Conservation (phyloP, 1,140 invertebrate genomes). For the Temnothorax nylanderi region DNA sequence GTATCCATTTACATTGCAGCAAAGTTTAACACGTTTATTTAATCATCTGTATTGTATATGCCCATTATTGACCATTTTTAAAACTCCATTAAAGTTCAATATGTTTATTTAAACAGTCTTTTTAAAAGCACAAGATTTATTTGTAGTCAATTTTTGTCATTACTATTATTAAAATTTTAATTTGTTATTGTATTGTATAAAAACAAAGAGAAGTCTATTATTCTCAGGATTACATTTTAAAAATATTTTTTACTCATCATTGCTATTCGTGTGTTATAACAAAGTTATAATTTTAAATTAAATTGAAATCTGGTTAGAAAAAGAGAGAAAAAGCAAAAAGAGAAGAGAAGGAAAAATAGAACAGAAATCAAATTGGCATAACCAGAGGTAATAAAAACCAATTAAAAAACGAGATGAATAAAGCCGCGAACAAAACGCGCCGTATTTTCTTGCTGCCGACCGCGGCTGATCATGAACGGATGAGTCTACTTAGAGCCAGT, state of each 20-base stretch:
- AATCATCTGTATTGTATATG: background rate
- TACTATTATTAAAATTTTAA: conserved; percentile 1
- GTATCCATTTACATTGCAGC: background rate
- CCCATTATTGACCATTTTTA: background rate
- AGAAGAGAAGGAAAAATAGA: background rate
- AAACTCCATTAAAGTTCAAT: background rate
- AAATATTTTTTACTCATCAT: background rate
- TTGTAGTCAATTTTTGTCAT: background rate
- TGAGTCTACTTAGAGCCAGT: conserved; percentile 68
- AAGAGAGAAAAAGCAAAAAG: background rate
- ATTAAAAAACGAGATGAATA: conserved; percentile 13
- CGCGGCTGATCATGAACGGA: conserved; percentile 51
- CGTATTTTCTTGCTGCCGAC: background rate
- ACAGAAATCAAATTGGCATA: background rate
- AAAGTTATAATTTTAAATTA: conserved; percentile 19
- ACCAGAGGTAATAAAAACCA: background rate
- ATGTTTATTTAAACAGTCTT: background rate
- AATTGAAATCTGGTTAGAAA: background rate
- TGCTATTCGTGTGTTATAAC: background rate
- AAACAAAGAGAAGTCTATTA: background rate
- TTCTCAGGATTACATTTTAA: background rate
- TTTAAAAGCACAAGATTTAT: background rate
- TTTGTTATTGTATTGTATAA: background rate
- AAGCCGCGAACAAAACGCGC: background rate
- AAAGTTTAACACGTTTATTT: background rate